phyloP scores from a whole-genome alignment of 2,113 vertebrate genomes.

The Ceyx margarethae region DNA sequence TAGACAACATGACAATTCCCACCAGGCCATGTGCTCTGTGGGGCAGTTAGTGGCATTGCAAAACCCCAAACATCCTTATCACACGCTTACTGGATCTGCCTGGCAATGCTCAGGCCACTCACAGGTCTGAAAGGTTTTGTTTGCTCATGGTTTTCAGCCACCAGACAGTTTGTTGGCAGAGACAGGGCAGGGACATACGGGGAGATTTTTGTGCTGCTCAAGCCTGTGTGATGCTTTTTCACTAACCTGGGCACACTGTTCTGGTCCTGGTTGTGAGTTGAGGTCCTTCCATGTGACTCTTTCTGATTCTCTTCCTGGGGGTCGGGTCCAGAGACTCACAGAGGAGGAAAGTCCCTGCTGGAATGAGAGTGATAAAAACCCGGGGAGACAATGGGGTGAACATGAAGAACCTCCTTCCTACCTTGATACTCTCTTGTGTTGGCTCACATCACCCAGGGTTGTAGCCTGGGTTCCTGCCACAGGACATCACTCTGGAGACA shows the following conservation, averaged over 20 bases:
- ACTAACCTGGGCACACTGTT: accelerated
- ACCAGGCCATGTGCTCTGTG: accelerated
- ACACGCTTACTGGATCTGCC: background rate
- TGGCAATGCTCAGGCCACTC: background rate
- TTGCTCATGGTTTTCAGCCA: background rate
- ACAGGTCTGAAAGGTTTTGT: background rate
- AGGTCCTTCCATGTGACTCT: background rate
- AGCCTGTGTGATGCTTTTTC: background rate
- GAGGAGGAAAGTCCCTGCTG: background rate
- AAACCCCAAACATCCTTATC: background rate
- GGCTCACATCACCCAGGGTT: background rate
- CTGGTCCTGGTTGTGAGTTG: background rate
- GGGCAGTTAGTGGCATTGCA: background rate
- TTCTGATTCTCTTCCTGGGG: background rate
- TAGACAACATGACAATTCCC: background rate
- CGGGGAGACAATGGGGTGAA: background rate
- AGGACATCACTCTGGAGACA: background rate
- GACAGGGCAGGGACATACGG: background rate
- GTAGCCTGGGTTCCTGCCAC: background rate
- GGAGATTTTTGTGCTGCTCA: background rate
- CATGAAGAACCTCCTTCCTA: background rate
- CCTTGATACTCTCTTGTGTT: accelerated
- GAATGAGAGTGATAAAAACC: background rate
- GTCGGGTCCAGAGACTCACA: background rate
- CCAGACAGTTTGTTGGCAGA: background rate